Evolutionary conservation across 2,888 invertebrate species (phyloP).

Genomic region (Xanthorhoe spadicearia): DNA sequence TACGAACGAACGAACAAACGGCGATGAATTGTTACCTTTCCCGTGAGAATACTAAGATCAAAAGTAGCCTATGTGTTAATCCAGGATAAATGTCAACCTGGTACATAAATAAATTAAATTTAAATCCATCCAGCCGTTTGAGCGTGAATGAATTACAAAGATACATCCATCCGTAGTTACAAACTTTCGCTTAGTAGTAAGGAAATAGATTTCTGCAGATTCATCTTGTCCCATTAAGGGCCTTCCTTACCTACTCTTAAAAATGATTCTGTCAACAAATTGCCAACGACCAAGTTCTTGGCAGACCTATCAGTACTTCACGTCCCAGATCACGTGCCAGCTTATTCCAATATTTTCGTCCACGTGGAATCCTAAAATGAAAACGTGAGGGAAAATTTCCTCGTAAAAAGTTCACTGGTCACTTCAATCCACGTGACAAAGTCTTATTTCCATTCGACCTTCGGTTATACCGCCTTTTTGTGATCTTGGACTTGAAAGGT

Average conservation of each 20-base stretch:
- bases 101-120: too few relatives aligned
- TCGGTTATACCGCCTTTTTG: conserved; percentile 16
- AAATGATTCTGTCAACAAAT: conserved; percentile 15
- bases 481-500: conserved; percentile 7
- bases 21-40: too few relatives aligned
- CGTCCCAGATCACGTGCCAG: conserved; percentile 47
- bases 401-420: conserved; percentile 39
- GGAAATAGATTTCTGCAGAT: neutral
- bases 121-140: too few relatives aligned
- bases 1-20: too few relatives aligned
- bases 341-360: conserved; percentile 52
- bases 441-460: conserved; percentile 25
- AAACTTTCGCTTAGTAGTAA: too few relatives aligned
- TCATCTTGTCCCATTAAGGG: neutral
- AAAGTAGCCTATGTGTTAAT: too few relatives aligned
- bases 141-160: too few relatives aligned
- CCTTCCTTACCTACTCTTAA: neutral
- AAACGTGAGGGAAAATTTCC: conserved; percentile 53
- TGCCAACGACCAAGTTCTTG: conserved; percentile 15
- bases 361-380: conserved; percentile 49
- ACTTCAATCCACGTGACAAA: conserved; percentile 33
- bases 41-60: too few relatives aligned
- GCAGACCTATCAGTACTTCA: conserved; percentile 27
- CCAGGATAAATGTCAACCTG: too few relatives aligned
- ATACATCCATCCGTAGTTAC: too few relatives aligned